Base-by-base conservation (phyloP, 2,888 invertebrate genomes). In the Diaperis boleti region DNA sequence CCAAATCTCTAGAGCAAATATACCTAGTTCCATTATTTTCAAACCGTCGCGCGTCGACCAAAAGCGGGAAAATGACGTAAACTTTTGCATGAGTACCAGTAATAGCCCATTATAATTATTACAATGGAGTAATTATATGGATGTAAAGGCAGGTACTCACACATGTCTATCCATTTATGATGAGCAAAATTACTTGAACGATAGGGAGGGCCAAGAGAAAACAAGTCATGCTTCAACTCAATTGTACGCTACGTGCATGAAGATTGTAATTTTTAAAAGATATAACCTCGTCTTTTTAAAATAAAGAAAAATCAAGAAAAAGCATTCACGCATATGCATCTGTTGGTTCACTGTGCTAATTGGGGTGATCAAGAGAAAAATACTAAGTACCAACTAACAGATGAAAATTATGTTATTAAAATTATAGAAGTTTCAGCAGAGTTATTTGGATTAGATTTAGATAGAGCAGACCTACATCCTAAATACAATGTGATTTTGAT, bases 81-180 rank as follows among this genome's bases (percentile, higher is more conserved):
- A 41, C 18, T 37, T 39, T 42, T 20, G 50, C 60, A 52, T 60
- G 54, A 26, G 10, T 54, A 20, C 49, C 22, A 37, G 59, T 45
- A 63, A 63, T 54, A 63, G 45, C 52, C 52, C 59, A 45, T 59
- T 42, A 55, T 55, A 64, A 63, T 64, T 64, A 55, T 50, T 55
- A 54, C 61, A 64, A 69, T 68, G 50, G 62, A 69, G 65, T 70
- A 68, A 71, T 71, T 68, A 68, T 62, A 66, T 62, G 65, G 60
- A 44, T 56, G 70, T 67, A 66, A 64, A 62, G 65, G 66, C 69
- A 67, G 65, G 66, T 67, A 69, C 67, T 67, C 66, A 65, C 69
- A 70, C 69, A 70, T 66, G 72, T 70, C 70, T 65, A 69, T 69
- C 66, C 66, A 59, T 52, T 68, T 72, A 70, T 72, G 72, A 72